Evolutionary conservation across 2,888 invertebrate species (phyloP), one percentile per base, ranked within the genome.

Genomic region (Chouioia cunea): DNA sequence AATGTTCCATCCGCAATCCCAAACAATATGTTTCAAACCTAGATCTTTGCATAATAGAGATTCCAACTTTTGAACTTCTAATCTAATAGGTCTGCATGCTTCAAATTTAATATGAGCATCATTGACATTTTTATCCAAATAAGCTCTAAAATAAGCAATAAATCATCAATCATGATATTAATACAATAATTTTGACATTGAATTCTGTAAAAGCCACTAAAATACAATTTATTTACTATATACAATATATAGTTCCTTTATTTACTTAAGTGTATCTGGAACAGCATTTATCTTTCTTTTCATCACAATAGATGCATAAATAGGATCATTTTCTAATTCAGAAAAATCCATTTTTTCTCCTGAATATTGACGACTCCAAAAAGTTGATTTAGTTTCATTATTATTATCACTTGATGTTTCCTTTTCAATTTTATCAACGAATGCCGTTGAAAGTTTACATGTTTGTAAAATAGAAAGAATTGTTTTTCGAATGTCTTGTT

Each of bases 1-100:
- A 69, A 93, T 91, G 80, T 95, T 94, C 95, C 95, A 95, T 12
- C 95, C 95, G 79, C 93, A 93, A 78, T 95, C 95, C 89, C 94
- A 95, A 23, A 89, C 85, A 2, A 93, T 88, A 74, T 91, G 89
- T 47, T 86, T 87, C 15, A 93, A 80, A 43, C 88, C 88, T 62
- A 92, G 86, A 56, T 68, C 84, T 77, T 88, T 81, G 78, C 90
- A 88, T 52, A 95, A 87, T 60, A 87, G 85, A 57, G 89, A 86
- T 77, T 90, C 89, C 58, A 95, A 85, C 70, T 89, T 89, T 65
- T 89, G 86, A 14, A 96, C 93, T 87, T 97, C 96, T 58, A 92
- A 90, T 77, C 93, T 89, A 4, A 92, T 88, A 53, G 93, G 90
- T 82, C 88, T 84, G 78, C 91, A 89, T 63, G 91, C 88, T 81